Conservation (phyloP, 2,888 invertebrate genomes). For the Rhagonycha fulva region DNA sequence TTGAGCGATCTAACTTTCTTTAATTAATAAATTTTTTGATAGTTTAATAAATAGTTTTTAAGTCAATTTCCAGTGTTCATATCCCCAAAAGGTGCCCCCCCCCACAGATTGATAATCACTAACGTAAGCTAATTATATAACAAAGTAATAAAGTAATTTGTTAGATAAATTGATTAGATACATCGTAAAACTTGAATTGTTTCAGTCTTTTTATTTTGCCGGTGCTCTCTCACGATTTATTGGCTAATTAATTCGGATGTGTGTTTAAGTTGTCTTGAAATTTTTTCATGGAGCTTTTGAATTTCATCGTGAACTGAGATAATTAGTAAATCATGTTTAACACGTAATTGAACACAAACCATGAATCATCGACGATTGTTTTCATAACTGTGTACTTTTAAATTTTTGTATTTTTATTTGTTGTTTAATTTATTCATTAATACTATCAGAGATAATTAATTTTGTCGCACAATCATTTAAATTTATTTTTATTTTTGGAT, state of each 20-base stretch:
- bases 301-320: not conserved
- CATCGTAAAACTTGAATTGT: not conserved
- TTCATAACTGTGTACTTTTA: not conserved
- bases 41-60: too few species aligned
- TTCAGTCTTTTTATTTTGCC: not conserved
- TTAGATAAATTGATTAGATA: not conserved
- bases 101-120: too few species aligned
- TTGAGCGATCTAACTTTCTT: too few species aligned
- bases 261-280: not conserved
- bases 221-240: not conserved
- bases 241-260: not conserved
- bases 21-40: too few species aligned
- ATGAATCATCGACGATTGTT: not conserved
- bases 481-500: too few species aligned
- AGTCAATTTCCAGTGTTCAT: too few species aligned
- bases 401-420: too few species aligned
- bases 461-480: too few species aligned
- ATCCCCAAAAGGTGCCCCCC: too few species aligned
- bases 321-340: not conserved
- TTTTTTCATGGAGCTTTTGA: not conserved
- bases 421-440: too few species aligned
- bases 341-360: too few species aligned
- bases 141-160: not conserved
- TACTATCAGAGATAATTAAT: too few species aligned
- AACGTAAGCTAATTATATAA: not conserved